Conservation (phyloP, 2,888 invertebrate species). For the Pristionchus entomophagus region DNA sequence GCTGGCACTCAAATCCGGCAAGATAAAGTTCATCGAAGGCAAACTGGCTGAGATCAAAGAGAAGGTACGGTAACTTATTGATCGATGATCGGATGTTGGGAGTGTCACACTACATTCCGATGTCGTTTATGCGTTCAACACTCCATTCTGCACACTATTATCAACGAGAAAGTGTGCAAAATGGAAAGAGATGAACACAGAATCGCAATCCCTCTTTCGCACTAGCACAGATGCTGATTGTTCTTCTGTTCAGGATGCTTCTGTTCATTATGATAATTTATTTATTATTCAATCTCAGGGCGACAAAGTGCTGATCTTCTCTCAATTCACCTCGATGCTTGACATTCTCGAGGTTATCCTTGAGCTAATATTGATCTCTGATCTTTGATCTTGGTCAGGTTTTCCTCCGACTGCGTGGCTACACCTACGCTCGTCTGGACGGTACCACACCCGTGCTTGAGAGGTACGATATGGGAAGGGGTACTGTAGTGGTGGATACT, state of each 20-base stretch:
- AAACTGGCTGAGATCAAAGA: conserved; percentile 84
- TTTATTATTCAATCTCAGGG: conserved; percentile 65
- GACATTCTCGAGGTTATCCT: conserved; percentile 87
- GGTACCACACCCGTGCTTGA: conserved; percentile 90
- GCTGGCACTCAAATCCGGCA: conserved; percentile 88
- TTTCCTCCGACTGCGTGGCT: conserved; percentile 85
- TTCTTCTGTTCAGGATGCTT: background rate
- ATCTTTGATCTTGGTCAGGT: conserved; percentile 26
- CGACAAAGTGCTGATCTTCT: conserved; percentile 89
- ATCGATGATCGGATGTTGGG: background rate
- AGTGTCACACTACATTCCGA: background rate
- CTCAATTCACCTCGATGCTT: conserved; percentile 95
- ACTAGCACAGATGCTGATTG: too few species aligned
- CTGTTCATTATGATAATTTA: background rate
- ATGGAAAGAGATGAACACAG: too few species aligned
- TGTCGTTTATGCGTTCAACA: too few species aligned
- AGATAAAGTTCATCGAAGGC: conserved; percentile 87
- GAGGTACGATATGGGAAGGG: conserved; percentile 78
- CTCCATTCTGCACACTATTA: too few species aligned
- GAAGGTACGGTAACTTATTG: conserved; percentile 71
- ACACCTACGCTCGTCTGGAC: conserved; percentile 88
- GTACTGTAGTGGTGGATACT: background rate
- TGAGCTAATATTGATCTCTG: background rate
- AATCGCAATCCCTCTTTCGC: background rate
- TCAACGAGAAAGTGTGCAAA: too few species aligned